Conservation (phyloP, 2,888 invertebrate genomes). For the Ichneumoninae sp. region DNA sequence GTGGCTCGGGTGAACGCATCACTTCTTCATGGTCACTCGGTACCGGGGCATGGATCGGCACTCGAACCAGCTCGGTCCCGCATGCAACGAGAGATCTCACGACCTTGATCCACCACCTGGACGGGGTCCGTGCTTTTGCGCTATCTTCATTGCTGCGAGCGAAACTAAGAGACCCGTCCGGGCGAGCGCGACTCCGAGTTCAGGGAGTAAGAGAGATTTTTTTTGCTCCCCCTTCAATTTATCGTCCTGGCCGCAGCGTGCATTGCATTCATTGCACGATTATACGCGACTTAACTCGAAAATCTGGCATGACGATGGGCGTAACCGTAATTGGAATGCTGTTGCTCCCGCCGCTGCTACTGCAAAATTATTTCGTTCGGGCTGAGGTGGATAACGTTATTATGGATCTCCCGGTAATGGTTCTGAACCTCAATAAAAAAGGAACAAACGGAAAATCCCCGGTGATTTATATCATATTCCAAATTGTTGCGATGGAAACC, state of each 20-base stretch:
- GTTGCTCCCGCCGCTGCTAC: background rate
- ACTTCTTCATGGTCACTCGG: conserved; percentile 65
- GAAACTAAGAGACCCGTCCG: background rate
- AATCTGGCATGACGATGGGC: background rate
- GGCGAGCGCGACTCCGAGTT: background rate
- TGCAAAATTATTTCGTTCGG: background rate
- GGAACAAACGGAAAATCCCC: too few relatives aligned
- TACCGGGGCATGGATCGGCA: conserved; percentile 34
- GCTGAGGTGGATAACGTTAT: too few relatives aligned
- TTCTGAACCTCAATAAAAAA: too few relatives aligned
- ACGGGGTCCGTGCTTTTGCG: conserved; percentile 40
- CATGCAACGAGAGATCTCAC: conserved; percentile 62
- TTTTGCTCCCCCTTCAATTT: background rate
- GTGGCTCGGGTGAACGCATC: conserved; percentile 54
- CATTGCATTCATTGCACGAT: background rate
- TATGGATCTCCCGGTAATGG: too few relatives aligned
- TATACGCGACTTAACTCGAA: background rate
- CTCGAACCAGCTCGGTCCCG: conserved; percentile 46
- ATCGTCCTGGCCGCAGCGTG: background rate
- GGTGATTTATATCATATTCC: background rate
- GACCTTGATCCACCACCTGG: conserved; percentile 68
- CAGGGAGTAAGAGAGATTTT: background rate
- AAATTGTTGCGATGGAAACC: background rate
- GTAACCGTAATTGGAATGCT: background rate
- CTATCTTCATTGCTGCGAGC: conserved; percentile 5